These are phyloP conservation scores for Atethmia centrago DNA, from an alignment of 2,888 invertebrate genomes.

Conservation along the genomic window DNA sequence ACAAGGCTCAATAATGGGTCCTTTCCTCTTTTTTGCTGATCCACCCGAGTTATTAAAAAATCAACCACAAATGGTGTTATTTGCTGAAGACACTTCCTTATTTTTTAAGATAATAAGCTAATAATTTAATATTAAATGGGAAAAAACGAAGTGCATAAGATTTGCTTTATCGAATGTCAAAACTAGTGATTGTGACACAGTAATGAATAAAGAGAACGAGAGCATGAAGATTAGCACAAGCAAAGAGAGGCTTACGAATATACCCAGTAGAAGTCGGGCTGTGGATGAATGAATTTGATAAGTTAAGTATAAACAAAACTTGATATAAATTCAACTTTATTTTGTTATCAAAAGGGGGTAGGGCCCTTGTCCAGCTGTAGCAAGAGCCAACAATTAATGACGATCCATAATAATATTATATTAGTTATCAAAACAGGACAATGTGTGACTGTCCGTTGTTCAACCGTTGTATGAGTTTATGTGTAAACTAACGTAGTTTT, in stretches of 20 bases:
- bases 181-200: not conserved
- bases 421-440: too few relatives aligned
- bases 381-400: not conserved
- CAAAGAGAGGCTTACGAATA: not conserved
- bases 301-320: not conserved
- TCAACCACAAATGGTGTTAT: not conserved
- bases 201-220: not conserved
- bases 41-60: not conserved
- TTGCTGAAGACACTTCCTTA: not conserved
- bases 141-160: not conserved
- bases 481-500: too few relatives aligned
- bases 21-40: not conserved
- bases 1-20: not conserved
- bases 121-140: not conserved
- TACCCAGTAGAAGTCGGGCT: not conserved
- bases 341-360: not conserved
- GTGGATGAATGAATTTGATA: not conserved
- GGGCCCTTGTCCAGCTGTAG: not conserved
- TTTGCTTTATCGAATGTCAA: not conserved
- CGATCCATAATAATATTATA: not conserved
- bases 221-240: not conserved
- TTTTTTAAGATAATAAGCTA: not conserved
- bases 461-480: too few relatives aligned
- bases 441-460: too few relatives aligned
- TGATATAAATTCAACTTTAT: not conserved